phyloP scores from a whole-genome alignment of 2,797 vertebrate genomes.

The Brotula barbata region DNA sequence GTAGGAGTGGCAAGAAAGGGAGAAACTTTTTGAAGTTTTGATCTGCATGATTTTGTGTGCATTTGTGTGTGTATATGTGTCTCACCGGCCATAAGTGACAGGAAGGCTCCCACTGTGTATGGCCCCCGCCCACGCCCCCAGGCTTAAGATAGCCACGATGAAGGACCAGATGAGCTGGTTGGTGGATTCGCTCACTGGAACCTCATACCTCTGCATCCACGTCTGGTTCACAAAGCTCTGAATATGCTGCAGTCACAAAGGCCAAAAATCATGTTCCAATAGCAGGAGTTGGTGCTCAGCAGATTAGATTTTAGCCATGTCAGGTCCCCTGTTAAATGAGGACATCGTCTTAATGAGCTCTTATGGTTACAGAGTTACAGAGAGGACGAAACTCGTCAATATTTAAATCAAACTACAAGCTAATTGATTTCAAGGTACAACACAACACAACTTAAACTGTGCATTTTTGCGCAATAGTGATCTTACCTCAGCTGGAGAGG shows the following conservation, averaged over 20 bases:
- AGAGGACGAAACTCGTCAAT: too few relatives aligned
- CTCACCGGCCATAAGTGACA: constrained; percentile 79
- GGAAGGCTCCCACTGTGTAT: constrained; percentile 74
- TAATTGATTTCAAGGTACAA: background rate
- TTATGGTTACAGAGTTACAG: too few relatives aligned
- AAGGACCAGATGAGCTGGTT: constrained; percentile 80
- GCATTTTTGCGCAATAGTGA: too few relatives aligned
- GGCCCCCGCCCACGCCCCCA: constrained; percentile 75
- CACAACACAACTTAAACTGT: too few relatives aligned
- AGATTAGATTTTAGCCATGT: background rate
- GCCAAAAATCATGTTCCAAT: background rate
- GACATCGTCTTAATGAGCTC: too few relatives aligned
- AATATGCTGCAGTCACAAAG: constrained; percentile 67
- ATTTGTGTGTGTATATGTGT: constrained; percentile 1
- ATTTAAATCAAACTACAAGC: background rate
- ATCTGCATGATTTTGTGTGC: background rate
- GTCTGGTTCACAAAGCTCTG: constrained; percentile 78
- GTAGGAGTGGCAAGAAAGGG: too few relatives aligned
- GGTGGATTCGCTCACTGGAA: constrained; percentile 59
- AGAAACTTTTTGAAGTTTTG: too few relatives aligned
- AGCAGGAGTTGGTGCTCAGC: background rate
- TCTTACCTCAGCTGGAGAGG: constrained; percentile 79
- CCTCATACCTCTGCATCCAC: constrained; percentile 72
- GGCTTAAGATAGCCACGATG: constrained; percentile 76
- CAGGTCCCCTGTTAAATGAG: background rate